Base-by-base conservation (phyloP, 2,888 invertebrate species). In the Unio pictorum region DNA sequence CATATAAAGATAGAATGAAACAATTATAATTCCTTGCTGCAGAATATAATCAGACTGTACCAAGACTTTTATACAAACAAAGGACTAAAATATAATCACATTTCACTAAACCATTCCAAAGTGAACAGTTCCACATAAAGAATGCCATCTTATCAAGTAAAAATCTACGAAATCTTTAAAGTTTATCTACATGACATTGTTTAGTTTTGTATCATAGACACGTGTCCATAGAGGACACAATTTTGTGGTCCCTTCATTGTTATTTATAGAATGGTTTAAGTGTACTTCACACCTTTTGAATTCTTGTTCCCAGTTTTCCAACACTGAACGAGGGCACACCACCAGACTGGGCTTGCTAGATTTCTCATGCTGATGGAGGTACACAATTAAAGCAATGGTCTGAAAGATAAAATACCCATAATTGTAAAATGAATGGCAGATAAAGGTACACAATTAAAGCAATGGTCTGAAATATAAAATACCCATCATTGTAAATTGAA, bases 301-400 rank as follows among this genome's bases (percentile, higher is more conserved):
- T 77, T 90, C 90, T 57, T 77, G 72, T 26, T 81, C 78, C 90
- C 90, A 90, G 71, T 89, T 89, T 66, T 84, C 83, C 20, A 89
- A 68, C 17, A 90, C 88, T 30, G 89, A 87, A 30, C 89, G 76
- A 18, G 90, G 90, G 72, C 85, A 84, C 6, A 90, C 80, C 8
- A 90, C 83, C 34, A 90, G 75, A 62, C 84, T 82, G n/a, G 86
- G 86, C 7, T 72, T 69, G 56, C 61, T 69, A 7, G 76, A 74
- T 55, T 78, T 78, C 45, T 74, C 65, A 30, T 70, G 79, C 8
- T 76, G 79, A 63, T 81, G 76, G 58, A 88, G 72, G 66, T 85
- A 84, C 1, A 85, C 75, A 57, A 89, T 75, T 66, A 88, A 83
- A 7, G 87, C 85, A 58, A 89, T 89, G 1, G 88, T 86, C 88